These are phyloP conservation scores for Ameiurus melas DNA, from an alignment of 2,113 vertebrate species.

Conservation along the genomic window DNA sequence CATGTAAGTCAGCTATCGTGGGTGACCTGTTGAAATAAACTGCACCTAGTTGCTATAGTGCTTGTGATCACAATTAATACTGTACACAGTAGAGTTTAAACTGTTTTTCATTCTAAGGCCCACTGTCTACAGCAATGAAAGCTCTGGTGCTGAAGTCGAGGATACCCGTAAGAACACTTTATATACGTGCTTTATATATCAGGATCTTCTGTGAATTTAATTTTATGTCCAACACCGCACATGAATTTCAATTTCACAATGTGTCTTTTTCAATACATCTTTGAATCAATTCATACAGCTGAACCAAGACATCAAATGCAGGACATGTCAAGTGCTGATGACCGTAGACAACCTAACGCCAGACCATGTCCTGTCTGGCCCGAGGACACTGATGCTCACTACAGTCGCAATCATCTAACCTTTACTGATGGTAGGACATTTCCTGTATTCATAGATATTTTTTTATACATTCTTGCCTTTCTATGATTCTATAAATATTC, in stretches of 20 bases:
- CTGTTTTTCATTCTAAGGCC: background rate
- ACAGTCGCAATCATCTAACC: background rate
- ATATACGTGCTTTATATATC: background rate
- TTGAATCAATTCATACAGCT: background rate
- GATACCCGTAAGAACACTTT: background rate
- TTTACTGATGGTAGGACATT: background rate
- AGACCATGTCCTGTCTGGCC: background rate
- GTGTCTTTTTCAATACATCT: background rate
- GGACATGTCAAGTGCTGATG: too few relatives aligned
- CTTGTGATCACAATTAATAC: background rate
- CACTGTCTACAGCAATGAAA: background rate
- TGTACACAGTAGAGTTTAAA: background rate
- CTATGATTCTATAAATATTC: background rate
- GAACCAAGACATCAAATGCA: background rate
- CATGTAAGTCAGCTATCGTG: background rate
- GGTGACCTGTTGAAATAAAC: constrained; percentile 2
- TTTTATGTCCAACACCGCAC: background rate
- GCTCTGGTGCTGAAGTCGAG: background rate
- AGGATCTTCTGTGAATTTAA: background rate
- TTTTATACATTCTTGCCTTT: background rate
- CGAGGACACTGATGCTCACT: background rate
- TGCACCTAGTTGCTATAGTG: background rate
- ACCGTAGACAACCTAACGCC: background rate
- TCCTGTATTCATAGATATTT: background rate
- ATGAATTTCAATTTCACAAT: background rate